Conservation (phyloP, 2,888 invertebrate species). For the Cremastinae sp. region DNA sequence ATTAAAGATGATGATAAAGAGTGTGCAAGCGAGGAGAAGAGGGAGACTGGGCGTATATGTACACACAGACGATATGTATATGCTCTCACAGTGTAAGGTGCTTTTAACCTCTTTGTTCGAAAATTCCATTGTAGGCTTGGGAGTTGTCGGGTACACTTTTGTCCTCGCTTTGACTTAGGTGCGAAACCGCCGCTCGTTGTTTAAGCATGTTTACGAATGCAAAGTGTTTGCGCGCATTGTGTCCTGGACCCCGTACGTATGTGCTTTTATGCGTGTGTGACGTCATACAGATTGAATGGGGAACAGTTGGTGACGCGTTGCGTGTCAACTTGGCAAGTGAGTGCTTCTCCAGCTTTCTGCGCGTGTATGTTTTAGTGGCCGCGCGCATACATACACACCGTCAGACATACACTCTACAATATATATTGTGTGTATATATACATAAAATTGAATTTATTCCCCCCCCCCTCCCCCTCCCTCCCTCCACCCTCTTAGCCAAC, state of each 20-base stretch:
- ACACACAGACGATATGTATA: no score
- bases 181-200: slow-evolving; percentile 76
- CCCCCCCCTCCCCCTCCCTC: slow-evolving; percentile 25
- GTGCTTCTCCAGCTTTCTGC: slow-evolving; percentile 27
- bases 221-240: slow-evolving; percentile 79
- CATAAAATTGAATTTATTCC: not conserved
- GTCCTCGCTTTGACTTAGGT: slow-evolving; percentile 71
- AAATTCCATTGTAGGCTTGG: slow-evolving; percentile 12
- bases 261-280: slow-evolving; percentile 70
- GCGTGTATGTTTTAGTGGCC: no score
- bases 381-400: not conserved
- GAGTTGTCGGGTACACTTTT: slow-evolving; percentile 54
- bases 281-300: slow-evolving; percentile 70
- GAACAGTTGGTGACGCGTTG: slow-evolving; percentile 54
- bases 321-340: slow-evolving; percentile 55
- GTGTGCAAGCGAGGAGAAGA: not conserved
- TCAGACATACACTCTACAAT: not conserved
- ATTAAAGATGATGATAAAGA: no score
- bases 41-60: not conserved
- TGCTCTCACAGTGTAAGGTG: no score
- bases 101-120: not conserved
- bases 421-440: slow-evolving; percentile 9
- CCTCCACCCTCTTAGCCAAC: slow-evolving; percentile 22
- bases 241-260: slow-evolving; percentile 69
- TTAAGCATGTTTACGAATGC: slow-evolving; percentile 80